Evolutionary conservation across 2,888 invertebrate genomes (phyloP).

Genomic region (Automeris io): DNA sequence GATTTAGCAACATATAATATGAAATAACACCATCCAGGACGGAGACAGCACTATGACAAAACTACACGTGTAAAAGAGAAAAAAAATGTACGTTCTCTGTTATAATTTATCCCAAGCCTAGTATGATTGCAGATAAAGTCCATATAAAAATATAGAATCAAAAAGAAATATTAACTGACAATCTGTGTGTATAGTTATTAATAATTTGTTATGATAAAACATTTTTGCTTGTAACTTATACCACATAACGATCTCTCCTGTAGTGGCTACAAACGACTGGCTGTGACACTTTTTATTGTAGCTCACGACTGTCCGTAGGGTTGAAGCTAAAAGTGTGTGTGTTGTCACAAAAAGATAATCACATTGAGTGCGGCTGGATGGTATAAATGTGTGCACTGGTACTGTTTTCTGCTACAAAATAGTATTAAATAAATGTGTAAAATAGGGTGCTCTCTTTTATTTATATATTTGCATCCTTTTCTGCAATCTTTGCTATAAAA

Average conservation of each 20-base stretch:
- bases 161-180: no score
- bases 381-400: slow-evolving; percentile 9
- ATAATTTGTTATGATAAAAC: background rate
- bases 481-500: no score
- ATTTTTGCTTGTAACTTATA: background rate
- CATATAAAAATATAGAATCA: no score
- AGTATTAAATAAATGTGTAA: background rate
- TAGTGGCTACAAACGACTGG: slow-evolving; percentile 28
- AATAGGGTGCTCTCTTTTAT: background rate
- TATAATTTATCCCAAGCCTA: no score
- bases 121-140: no score
- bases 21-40: no score
- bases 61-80: no score
- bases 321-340: slow-evolving; percentile 19
- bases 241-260: background rate
- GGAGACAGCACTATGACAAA: no score
- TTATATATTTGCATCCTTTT: background rate
- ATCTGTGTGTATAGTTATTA: no score
- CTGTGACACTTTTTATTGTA: slow-evolving; percentile 33
- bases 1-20: no score
- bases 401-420: background rate
- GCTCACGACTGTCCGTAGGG: slow-evolving; percentile 13
- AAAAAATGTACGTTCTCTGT: no score
- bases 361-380: slow-evolving; percentile 18
- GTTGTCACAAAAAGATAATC: slow-evolving; percentile 26